Base-by-base conservation (phyloP, 2,113 vertebrate genomes). In the Gadus macrocephalus region DNA sequence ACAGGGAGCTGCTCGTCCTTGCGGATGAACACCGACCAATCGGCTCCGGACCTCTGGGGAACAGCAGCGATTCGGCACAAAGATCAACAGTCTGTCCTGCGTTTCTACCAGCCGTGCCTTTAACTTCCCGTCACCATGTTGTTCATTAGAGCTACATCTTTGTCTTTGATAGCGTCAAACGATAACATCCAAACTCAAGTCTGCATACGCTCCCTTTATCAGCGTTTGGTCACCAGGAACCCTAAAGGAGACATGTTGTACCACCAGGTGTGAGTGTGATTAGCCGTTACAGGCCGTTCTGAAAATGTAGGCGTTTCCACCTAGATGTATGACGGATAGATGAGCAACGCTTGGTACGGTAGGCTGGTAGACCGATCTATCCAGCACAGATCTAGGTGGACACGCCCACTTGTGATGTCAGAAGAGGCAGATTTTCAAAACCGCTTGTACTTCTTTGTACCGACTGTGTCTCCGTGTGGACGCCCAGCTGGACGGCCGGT, bases 401-500 rank as follows among this genome's bases (percentile, higher is more conserved):
- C 25, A 25, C 25, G 25, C 25, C 25, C 25, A 25, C 25, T 25
- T 25, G 25, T 25, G 25, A 25, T 25, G 25, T 25, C 25, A 25
- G 25, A 25, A 25, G 25, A 25, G 25, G 25, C 25, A 25, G 25
- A 25, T 25, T 25, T 25, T 25, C 25, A 25, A 25, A 25, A 25
- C 25, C 1, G 25, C 25, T 25, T 25, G 25, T 25, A 25, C 5
- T 8, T 62, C 9, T 20, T 20, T 38, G 11, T 66, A 1, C 35
- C 53, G 27, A 58, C 2, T 12, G 19, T 55, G 5, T 77, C 35
- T 20, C 20, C 4, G 5, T 66, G 66, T 75, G 16, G 75, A 12
- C 28, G 7, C 77, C 53, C 78, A 98, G 97, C 85, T 94, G 88
- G 93, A 96, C 16, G 91, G 79, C 67, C 94, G 93, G 49, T 53